These are phyloP conservation scores for Agrochola lychnidis DNA, from an alignment of 2,888 invertebrate genomes.

Conservation along the genomic window DNA sequence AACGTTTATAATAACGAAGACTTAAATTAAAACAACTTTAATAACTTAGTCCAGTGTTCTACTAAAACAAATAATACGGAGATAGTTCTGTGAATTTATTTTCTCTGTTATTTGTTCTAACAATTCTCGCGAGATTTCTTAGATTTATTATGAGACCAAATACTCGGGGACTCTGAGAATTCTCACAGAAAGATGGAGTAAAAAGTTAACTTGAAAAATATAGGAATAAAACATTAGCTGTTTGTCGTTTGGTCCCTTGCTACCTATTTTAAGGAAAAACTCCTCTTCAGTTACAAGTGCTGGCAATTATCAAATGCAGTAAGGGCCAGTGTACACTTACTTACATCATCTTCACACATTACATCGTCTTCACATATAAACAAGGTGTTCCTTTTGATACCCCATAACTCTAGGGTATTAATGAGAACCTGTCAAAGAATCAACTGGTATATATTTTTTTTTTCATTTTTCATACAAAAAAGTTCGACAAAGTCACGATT, in stretches of 20 bases:
- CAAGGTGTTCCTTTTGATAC: no score
- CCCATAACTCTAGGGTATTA: no score
- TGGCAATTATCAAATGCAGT: background rate
- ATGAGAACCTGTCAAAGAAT: no score
- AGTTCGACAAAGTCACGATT: no score
- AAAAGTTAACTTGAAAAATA: constrained; percentile 46
- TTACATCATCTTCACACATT: background rate
- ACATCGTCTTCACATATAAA: background rate
- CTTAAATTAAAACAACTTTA: constrained; percentile 37
- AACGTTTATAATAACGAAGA: constrained; percentile 20
- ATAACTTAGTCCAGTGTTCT: constrained; percentile 19
- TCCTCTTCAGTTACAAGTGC: background rate
- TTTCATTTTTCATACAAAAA: no score
- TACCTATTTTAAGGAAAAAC: background rate
- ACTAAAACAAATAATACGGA: constrained; percentile 29
- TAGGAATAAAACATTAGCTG: constrained; percentile 19
- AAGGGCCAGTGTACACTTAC: background rate
- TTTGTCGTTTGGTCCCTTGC: constrained; percentile 8
- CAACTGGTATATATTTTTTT: no score
- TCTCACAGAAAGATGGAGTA: constrained; percentile 15
- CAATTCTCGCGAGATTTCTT: constrained; percentile 42
- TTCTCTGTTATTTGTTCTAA: constrained; percentile 41
- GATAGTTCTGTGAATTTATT: constrained; percentile 44
- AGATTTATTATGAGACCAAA: constrained; percentile 55
- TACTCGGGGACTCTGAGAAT: constrained; percentile 28